phyloP scores from a whole-genome alignment of 2,113 vertebrate species.

The Pelobates fuscus region DNA sequence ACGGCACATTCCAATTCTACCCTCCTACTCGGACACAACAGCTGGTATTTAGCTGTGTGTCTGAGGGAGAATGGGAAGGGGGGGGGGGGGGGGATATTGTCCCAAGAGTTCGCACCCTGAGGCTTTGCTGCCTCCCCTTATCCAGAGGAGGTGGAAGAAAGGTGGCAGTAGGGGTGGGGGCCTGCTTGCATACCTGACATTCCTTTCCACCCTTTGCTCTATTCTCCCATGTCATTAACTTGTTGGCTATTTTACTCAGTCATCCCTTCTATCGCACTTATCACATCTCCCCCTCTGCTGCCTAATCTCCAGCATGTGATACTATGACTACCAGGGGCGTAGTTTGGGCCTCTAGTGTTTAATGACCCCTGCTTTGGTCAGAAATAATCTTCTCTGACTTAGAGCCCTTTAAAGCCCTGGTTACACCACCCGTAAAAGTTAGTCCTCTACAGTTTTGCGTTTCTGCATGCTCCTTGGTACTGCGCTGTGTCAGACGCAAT shows the following conservation, averaged over 20 bases:
- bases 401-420: too few species aligned
- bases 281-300: background rate
- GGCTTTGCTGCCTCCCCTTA: background rate
- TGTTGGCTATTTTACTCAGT: background rate
- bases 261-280: background rate
- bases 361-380: background rate
- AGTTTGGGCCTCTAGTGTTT: background rate
- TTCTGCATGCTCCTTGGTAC: too few species aligned
- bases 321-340: background rate
- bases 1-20: conserved; percentile 14
- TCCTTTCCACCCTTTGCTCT: conserved; percentile 34
- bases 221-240: conserved; percentile 3
- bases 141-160: conserved; percentile 50
- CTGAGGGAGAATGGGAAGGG: background rate
- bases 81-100: background rate
- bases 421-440: too few species aligned
- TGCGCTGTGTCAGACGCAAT: too few species aligned
- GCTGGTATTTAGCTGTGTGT: conserved; percentile 12
- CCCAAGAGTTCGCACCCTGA: background rate
- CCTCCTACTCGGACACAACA: conserved; percentile 48
- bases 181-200: background rate
- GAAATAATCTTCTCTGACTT: too few species aligned
- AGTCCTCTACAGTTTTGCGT: too few species aligned
- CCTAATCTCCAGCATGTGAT: background rate
- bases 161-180: conserved; percentile 5